Evolutionary conservation across 1,140 invertebrate genomes (phyloP), one percentile per base, ranked within the genome.

Genomic region (Habropoda laboriosa): DNA sequence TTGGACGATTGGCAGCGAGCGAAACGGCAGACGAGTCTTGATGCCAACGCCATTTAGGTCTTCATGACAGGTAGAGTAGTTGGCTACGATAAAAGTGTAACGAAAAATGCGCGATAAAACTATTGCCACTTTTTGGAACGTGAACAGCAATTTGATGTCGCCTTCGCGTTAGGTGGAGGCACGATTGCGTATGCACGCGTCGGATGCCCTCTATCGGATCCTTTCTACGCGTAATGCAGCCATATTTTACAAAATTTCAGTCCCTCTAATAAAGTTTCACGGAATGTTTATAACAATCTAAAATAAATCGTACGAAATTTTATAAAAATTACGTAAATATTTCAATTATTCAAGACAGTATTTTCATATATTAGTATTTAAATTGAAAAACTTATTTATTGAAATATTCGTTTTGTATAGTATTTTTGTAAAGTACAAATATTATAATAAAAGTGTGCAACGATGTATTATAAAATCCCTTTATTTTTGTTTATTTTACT

Each of bases 1-100:
- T 82, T 68, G 80, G 71, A 87, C 88, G 85, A 92, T 92, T 92
- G 91, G 91, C 74, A 92, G 85, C 86, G 85, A 83, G 72, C 63
- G 49, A 78, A 82, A 77, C 72, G 73, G 60, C 55, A 55, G 45
- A 77, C 49, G 51, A 10, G 32, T 79, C 40, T 60, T 75, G 58
- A 82, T 79, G 70, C 55, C 81, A 89, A 89, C 88, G 86, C 81
- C 88, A 88, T 89, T 86, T 84, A 88, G 38, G 51, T 66, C 75
- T 32, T 76, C 75, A 77, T 80, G 74, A 77, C 38, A 80, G 45
- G 27, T 47, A 71, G 61, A 30, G 3, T 60, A 0, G 42, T 30
- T 53, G 24, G 1, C 24, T 30, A 13, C 8, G 30, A 21, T 2
- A 32, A 58, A 75, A 57, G 16, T n/a, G 21, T 42, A 7, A 40